Conservation (phyloP, 2,113 vertebrate species). For the Struthio camelus region DNA sequence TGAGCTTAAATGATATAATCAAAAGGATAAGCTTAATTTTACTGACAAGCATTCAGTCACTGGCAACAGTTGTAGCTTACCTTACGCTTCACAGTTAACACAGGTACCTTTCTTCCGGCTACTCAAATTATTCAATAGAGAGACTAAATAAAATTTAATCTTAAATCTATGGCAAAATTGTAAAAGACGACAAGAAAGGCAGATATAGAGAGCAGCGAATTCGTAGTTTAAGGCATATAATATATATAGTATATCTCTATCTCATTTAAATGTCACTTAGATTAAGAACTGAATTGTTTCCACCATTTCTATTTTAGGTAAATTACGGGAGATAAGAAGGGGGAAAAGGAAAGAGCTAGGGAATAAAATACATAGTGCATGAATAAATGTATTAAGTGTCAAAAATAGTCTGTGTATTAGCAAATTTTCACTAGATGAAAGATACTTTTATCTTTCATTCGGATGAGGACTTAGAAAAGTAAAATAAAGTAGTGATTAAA, state of each 20-base stretch:
- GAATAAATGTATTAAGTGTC: slow-evolving; percentile 4
- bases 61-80: neutral
- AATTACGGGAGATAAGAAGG: neutral
- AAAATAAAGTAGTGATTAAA: neutral
- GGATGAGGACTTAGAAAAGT: neutral
- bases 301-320: neutral
- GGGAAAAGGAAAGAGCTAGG: neutral
- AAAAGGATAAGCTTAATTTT: neutral
- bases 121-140: neutral
- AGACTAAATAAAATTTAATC: neutral
- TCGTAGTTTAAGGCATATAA: neutral
- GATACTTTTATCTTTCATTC: neutral
- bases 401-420: neutral
- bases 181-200: neutral
- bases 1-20: neutral
- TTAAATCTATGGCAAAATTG: neutral
- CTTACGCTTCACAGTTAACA: neutral
- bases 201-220: neutral
- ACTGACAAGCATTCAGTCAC: neutral
- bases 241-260: neutral
- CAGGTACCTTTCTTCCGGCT: neutral
- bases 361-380: neutral
- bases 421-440: neutral
- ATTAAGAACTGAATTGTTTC: neutral
- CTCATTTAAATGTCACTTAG: neutral